Percentiles rank a stretch among this genome's conserved stretches.
These are phyloP conservation scores for Pasiphila rectangulata DNA, from an alignment of 2,888 invertebrate genomes.

Conservation along the genomic window DNA sequence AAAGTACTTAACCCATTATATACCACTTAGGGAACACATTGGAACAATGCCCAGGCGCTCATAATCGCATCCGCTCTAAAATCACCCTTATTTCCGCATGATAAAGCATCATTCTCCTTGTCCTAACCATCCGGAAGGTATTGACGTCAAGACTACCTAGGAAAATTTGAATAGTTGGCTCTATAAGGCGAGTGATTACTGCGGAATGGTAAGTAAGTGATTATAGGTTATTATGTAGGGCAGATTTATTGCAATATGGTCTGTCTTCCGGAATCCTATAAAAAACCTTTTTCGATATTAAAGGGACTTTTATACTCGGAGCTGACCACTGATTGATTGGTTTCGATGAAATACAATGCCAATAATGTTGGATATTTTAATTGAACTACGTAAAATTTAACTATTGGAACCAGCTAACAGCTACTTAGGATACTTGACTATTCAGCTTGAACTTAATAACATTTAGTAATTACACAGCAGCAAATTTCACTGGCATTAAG, in stretches of 20 bases:
- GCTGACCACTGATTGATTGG: no score
- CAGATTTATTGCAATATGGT: not conserved
- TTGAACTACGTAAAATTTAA: no score
- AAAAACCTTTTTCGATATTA: not conserved
- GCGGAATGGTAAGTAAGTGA: conserved; percentile 4
- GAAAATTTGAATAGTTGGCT: conserved; percentile 11
- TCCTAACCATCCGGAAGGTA: conserved; percentile 4
- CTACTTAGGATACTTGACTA: no score
- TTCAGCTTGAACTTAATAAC: no score
- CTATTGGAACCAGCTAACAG: no score
- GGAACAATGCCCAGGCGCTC: not conserved
- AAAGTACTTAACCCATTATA: no score
- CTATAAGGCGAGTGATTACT: conserved; percentile 6
- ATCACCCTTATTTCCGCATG: not conserved
- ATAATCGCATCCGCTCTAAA: not conserved
- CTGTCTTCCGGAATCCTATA: not conserved
- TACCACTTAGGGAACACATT: conserved; percentile 6
- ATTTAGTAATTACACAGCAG: no score
- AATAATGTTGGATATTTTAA: no score
- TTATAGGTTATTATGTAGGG: conserved; percentile 5
- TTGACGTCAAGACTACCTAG: conserved; percentile 14
- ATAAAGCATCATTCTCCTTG: conserved; percentile 9
- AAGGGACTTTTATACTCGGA: no score
- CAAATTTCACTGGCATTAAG: no score
- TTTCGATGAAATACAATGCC: no score